Conservation (phyloP, 2,888 invertebrate species). For the Cyrtodaria siliqua region DNA sequence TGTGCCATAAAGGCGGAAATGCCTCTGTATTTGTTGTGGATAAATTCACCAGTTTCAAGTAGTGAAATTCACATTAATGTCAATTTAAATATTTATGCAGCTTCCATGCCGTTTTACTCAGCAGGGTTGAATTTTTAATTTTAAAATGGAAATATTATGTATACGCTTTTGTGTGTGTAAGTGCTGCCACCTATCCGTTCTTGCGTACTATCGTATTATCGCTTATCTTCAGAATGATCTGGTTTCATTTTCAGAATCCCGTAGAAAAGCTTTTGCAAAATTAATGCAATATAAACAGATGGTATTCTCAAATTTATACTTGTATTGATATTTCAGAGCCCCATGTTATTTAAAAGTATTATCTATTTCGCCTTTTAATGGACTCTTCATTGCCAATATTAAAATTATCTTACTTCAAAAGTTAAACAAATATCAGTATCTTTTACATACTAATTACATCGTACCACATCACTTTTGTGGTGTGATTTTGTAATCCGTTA, state of each 20-base stretch:
- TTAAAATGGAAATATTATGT: no score
- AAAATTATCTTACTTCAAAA: constrained; percentile 55
- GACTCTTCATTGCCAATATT: constrained; percentile 36
- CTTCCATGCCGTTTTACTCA: not conserved
- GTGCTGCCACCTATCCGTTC: no score
- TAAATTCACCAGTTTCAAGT: constrained; percentile 10
- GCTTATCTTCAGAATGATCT: no score
- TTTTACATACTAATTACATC: constrained; percentile 47
- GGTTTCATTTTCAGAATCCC: no score
- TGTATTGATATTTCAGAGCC: constrained; percentile 36
- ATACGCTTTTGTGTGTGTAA: no score
- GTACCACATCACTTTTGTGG: constrained; percentile 42
- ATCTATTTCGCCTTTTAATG: constrained; percentile 53
- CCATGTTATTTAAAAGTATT: constrained; percentile 30
- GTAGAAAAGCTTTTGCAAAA: no score
- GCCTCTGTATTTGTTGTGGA: constrained; percentile 4
- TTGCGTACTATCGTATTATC: no score
- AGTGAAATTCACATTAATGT: constrained; percentile 16
- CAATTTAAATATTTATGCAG: constrained; percentile 1
- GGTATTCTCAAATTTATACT: constrained; percentile 20
- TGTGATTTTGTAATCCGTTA: constrained; percentile 23
- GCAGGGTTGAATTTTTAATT: no score
- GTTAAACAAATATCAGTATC: constrained; percentile 55
- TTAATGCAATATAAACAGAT: constrained; percentile 33
- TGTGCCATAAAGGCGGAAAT: not conserved